Evolutionary conservation across 2,888 invertebrate genomes (phyloP), one percentile per base, ranked within the genome.

Genomic region (Tetragonisca angustula): DNA sequence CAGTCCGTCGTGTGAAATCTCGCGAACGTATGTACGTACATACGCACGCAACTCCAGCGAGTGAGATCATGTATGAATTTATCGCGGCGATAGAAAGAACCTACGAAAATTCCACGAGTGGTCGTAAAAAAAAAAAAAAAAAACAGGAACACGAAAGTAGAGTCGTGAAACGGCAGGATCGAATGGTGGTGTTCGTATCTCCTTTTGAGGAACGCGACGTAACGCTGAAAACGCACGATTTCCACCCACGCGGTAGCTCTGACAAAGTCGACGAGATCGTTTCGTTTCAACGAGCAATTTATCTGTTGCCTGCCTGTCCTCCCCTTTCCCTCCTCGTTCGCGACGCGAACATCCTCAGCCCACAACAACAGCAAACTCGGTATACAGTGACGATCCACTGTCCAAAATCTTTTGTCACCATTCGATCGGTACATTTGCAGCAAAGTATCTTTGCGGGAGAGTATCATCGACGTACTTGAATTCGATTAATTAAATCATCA

Each of bases 241-340:
- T 65, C 68, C 83, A 76, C 77, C 88, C 81, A 84, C 84, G 83
- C 86, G 68, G 65, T 77, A 61, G 27, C 27, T 36, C 36, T 67
- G 71, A 56, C 69, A 62, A 62, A 76, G 79, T 79, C 83, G 72
- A 70, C 77, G 74, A 72, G 74, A 84, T 36, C 78, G 76, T 83
- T 78, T 82, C 76, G 82, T 81, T 77, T 70, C 82, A 77, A 77
- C 77, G 77, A 80, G 77, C 84, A 79, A 88, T 88, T 88, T 89
- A 89, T 88, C 84, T 71, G 78, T 72, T 75, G 68, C 81, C 64
- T 67, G 80, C 79, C 73, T 11, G 43, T 27, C 27, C 43, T n/a
- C 36, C 36, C 36, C 9, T 9, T 36, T 36, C 9, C 36, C 36
- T 43, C 9, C 43, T 43, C 27, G 67, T 78, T n/a, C n/a, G 82